Evolutionary conservation across 2,888 invertebrate genomes (phyloP).

Genomic region (Acleris holmiana): DNA sequence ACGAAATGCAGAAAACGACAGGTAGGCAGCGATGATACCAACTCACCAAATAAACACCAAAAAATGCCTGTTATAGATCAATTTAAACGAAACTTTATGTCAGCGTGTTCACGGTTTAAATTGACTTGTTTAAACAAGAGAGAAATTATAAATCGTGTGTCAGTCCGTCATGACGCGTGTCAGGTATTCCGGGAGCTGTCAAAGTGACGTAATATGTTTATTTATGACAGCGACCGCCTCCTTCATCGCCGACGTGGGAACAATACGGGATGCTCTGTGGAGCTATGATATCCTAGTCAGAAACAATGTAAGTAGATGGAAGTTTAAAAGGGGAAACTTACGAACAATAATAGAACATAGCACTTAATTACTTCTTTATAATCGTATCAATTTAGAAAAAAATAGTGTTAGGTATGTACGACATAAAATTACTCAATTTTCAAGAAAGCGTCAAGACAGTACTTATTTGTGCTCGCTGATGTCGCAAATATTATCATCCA

Average conservation of each 20-base stretch:
- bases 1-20: constrained; percentile 65
- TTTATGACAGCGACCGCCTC: constrained; percentile 61
- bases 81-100: constrained; percentile 43
- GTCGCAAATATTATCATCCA: no score
- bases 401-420: no score
- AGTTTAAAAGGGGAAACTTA: no score
- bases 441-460: no score
- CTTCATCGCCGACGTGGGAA: constrained; percentile 68
- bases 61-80: constrained; percentile 36
- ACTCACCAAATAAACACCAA: constrained; percentile 44
- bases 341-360: no score
- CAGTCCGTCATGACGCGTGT: constrained; percentile 66
- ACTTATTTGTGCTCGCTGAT: no score
- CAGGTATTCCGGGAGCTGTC: constrained; percentile 73
- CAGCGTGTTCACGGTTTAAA: constrained; percentile 40
- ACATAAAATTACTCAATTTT: no score
- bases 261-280: constrained; percentile 36
- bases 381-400: no score
- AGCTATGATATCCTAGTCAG: constrained; percentile 38
- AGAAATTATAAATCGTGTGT: constrained; percentile 55
- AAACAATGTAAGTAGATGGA: no score
- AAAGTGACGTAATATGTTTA: constrained; percentile 74
- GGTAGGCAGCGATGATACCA: constrained; percentile 56
- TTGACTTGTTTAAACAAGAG: constrained; percentile 19
- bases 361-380: no score